These are phyloP conservation scores for Himantopus leucocephalus DNA, from an alignment of 2,113 vertebrate species.

Conservation along the genomic window DNA sequence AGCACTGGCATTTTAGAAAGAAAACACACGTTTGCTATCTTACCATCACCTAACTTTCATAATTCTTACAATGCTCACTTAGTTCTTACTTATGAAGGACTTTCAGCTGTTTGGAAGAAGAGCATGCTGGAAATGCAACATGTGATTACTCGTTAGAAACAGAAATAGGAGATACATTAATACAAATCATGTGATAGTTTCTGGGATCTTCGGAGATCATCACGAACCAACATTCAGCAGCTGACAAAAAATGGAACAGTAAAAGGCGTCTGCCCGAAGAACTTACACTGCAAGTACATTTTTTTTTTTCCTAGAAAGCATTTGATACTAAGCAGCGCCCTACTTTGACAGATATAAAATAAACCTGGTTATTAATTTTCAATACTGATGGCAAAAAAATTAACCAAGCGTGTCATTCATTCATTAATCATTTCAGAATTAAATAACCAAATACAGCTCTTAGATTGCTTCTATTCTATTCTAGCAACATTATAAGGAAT, in stretches of 20 bases:
- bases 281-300: not conserved
- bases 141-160: not conserved
- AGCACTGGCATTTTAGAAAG: not conserved
- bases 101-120: not conserved
- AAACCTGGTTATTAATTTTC: slow-evolving; percentile 25
- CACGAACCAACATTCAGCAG: not conserved
- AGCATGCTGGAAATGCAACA: not conserved
- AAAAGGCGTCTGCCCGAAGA: not conserved
- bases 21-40: not conserved
- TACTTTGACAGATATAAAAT: slow-evolving; percentile 1
- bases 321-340: not conserved
- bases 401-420: not conserved
- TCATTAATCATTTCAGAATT: slow-evolving; percentile 28
- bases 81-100: not conserved
- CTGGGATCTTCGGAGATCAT: not conserved
- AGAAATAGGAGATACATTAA: not conserved
- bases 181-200: not conserved
- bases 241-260: not conserved
- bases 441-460: slow-evolving; percentile 16
- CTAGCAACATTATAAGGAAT: not conserved
- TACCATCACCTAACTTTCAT: not conserved
- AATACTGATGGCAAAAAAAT: slow-evolving; percentile 1
- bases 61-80: not conserved
- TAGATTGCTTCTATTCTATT: slow-evolving; percentile 17
- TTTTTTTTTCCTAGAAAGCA: not conserved